Evolutionary conservation across 1,140 invertebrate genomes (phyloP), one percentile per base, ranked within the genome.

Genomic region (Hypsibius dujardini): DNA sequence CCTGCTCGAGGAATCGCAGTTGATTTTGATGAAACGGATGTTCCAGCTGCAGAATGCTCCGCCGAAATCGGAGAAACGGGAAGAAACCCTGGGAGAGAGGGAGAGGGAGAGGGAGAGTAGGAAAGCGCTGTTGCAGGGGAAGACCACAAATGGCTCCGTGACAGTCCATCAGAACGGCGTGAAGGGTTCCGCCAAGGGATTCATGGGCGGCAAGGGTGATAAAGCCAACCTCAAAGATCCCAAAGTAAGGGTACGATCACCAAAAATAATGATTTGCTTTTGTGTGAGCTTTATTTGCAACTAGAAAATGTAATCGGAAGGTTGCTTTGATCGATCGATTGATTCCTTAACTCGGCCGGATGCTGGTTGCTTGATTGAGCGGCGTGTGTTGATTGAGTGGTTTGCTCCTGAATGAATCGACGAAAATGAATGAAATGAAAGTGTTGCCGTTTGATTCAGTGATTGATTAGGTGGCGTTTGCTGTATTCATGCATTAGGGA

Each of bases 1-100:
- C 12, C 62, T 67, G 62, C 12, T 12, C 3, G 62, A 67, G 45
- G 62, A 67, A 45, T 15, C 62, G 12, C 12, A 67, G 62, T 42
- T 67, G 12, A 67, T 45, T 7, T 67, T 67, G 45, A 67, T 67
- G 62, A 67, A 67, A 42, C 12, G 42, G 42, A 67, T 67, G 12
- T 67, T 15, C 42, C 62, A 67, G 12, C 62, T 67, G 42, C 62
- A 67, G 45, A 67, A 67, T 42, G 12, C 7, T 15, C 62, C 62
- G 12, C 12, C 45, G 62, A 67, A 67, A 42, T 42, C 12, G 42
- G 62, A 67, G 45, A 67, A 67, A 42, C 12, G 42, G 62, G 62
- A 67, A 67, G 62, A 67, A 15, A 7, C 62, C 7, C 12, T 45
- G 12, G 12, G 50, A 56, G 50, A 12, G 3, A 42, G 45, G 62